These are phyloP conservation scores for Tineola bisselliella DNA, from an alignment of 2,888 invertebrate species.

Conservation along the genomic window DNA sequence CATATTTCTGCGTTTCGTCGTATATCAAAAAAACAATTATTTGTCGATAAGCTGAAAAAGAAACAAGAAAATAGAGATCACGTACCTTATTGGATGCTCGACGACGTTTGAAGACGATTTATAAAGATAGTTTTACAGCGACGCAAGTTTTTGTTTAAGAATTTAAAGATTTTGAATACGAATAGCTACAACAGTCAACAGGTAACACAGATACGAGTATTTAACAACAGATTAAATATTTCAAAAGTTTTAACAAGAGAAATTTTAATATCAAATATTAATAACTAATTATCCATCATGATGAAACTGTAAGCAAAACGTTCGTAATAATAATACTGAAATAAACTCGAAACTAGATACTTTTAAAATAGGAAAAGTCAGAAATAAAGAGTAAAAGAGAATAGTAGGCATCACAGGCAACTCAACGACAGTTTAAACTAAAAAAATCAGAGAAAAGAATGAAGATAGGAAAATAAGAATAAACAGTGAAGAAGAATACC, in stretches of 20 bases:
- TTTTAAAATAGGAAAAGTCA: conserved; percentile 17
- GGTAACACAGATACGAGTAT: conserved; percentile 63
- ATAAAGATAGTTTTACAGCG: not conserved
- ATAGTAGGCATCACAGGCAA: conserved; percentile 55
- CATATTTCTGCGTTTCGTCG: no score
- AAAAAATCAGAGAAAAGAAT: conserved; percentile 14
- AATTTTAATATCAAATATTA: not conserved
- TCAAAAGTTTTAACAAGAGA: conserved; percentile 56
- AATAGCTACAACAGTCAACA: conserved; percentile 57
- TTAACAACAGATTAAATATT: conserved; percentile 60
- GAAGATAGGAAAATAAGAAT: conserved; percentile 18
- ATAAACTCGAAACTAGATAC: conserved; percentile 46
- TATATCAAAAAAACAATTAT: no score
- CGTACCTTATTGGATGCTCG: not conserved
- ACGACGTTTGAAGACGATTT: not conserved
- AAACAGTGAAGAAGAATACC: not conserved
- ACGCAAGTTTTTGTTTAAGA: conserved; percentile 27
- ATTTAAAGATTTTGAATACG: conserved; percentile 28
- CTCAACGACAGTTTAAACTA: conserved; percentile 21
- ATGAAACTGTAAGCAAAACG: conserved; percentile 32
- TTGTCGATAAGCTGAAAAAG: not conserved
- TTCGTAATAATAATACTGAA: conserved; percentile 49
- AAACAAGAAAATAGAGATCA: not conserved
- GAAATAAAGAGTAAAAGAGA: conserved; percentile 42
- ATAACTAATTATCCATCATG: conserved; percentile 19